Evolutionary conservation across 37 sponge, comb jelly and placozoan genomes (phyloP), one percentile per base, ranked within the genome.

Genomic region (Amphimedon queenslandica): DNA sequence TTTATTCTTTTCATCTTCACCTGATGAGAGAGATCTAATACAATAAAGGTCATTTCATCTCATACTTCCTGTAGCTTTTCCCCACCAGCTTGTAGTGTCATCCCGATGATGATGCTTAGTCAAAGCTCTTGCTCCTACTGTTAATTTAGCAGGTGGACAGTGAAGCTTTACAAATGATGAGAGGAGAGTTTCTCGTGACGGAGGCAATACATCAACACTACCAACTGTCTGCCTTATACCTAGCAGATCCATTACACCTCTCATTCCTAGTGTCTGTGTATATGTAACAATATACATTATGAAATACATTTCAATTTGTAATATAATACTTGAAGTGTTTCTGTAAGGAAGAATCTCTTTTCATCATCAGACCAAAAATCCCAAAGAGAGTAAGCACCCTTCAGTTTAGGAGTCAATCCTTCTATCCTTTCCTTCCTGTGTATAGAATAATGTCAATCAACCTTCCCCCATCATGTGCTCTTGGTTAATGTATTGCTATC

Each of bases 101-200:
- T 90, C 91, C 27, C 91, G 74, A 65, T 90, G 91, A 39, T 82
- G 58, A 60, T 90, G 91, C 60, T 90, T 90, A 3, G 86, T 40
- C 13, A 90, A 74, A 5, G 91, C 91, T 67, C 91, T 42, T 34
- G 85, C 91, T 33, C 91, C 91, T 21, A 90, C 86, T 1, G 79
- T 67, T 36, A 90, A 63, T 42, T 81, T 85, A n/a, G 86, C 77
- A 39, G 42, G 18, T 21, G 85, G 78, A 21, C 65, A 25, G 38
- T 90, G 79, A 4, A 53, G 75, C 2, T 63, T 42, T 0, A 57
- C 69, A 63, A 84, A 90, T 2, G 82, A 56, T 3, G 56, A 28
- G 33, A 90, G 30, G 11, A 90, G 69, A 1, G 20, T 18, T 24
- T 71, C 78, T 36, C 42, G 76, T 27, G 87, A 33, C 13, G 91